phyloP scores from a whole-genome alignment of 2,113 vertebrate genomes.

The Trochalopteron elliotii region DNA sequence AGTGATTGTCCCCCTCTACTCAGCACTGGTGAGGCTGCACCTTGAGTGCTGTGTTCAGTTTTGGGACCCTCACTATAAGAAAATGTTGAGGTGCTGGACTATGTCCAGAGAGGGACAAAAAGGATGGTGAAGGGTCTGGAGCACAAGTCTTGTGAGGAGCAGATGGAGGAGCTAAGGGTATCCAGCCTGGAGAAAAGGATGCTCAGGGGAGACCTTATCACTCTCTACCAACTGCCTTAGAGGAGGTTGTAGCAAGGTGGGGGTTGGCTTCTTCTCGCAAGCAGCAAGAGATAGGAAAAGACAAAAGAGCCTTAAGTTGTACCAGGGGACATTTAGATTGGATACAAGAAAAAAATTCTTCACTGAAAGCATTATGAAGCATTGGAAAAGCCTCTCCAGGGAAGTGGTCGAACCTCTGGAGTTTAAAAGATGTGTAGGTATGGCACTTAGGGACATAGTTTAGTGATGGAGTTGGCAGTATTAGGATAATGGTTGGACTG shows the following conservation, averaged over 20 bases:
- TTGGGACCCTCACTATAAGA: background rate
- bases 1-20: background rate
- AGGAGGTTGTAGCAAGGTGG: rapidly evolving
- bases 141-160: background rate
- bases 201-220: background rate
- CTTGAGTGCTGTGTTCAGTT: background rate
- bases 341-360: background rate
- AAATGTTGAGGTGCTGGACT: background rate
- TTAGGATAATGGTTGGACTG: background rate
- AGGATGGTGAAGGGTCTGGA: background rate
- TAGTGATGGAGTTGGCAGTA: background rate
- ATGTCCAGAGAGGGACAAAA: background rate
- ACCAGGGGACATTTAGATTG: background rate
- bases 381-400: background rate
- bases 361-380: background rate
- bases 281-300: background rate
- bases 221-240: background rate
- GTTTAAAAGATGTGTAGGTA: background rate
- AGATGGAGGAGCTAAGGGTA: background rate
- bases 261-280: background rate
- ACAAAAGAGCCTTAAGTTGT: background rate
- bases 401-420: background rate
- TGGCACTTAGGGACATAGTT: background rate
- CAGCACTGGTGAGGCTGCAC: background rate
- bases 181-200: background rate